Evolutionary conservation across 2,113 vertebrate species (phyloP), one percentile per base, ranked within the genome.

Genomic region (Pogona vitticeps): DNA sequence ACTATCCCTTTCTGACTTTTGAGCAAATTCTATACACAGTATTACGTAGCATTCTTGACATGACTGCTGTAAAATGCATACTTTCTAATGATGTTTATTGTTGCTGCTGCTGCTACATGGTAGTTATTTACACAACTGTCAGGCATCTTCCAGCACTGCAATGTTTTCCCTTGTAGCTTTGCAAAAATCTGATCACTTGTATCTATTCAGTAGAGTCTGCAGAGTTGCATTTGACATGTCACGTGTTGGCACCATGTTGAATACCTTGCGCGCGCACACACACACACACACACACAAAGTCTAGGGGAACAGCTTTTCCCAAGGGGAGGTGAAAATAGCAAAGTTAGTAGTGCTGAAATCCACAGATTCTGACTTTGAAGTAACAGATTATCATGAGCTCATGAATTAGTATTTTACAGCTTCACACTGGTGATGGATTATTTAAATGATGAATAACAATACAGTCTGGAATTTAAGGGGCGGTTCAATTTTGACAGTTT

Each of bases 291-390:
- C 46, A 52, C 5, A 23, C 26, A 6, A n/a, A n/a, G n/a, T n/a
- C n/a, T n/a, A n/a, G n/a, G n/a, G n/a, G n/a, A n/a, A n/a, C n/a
- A n/a, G n/a, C n/a, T n/a, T n/a, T n/a, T n/a, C 26, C 3, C 26
- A 83, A 90, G 65, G 76, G 61, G 77, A 68, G 36, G 36, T 61
- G 26, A 38, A n/a, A 87, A 89, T 52, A 12, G 42, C 58, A 70
- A 61, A 81, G 81, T 23, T 68, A 80, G 75, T 84, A 85, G 31
- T 70, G 87, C 86, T 67, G 18, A 26, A 71, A 36, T 46, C 76
- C 26, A 6, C 77, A 59, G 68, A 63, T 3, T 68, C 72, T 86
- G 58, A 81, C 63, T 80, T 88, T 91, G 65, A 84, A 73, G 75
- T 87, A n/a, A 52, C 31, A 75, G 36, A 80, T 88, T 52, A 63